Base-by-base conservation (phyloP, 2,797 vertebrate species). In the Neosilurus mollespiculum region DNA sequence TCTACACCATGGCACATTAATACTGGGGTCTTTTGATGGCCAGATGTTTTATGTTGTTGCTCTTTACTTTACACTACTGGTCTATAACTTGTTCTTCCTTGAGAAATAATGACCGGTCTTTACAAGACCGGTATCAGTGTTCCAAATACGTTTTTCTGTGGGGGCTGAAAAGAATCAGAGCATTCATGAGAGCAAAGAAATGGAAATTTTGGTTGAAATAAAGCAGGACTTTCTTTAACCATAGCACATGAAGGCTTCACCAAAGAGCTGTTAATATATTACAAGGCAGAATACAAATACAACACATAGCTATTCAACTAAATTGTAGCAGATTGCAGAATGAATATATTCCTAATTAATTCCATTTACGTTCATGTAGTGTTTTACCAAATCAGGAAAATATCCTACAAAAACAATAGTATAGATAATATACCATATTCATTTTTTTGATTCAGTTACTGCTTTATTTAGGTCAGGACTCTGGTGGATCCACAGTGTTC, bases 111-210 rank as follows among this genome's bases (percentile, higher is more conserved):
- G 43, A 43, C 8, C 22, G 11, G 54, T 76, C 18, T 34, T 75
- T 75, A 54, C 34, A 76, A 76, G 59, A 58, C 53, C 58, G n/a
- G n/a, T 73, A 73, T 73, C 30, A 76, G 18, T 54, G 15, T 37
- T 59, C 30, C 26, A 37, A 30, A 61, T 61, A 11, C 37, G 30
- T 77, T 43, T 43, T 22, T 61, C 18, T 77, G 20, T 77, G 30
- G 6, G 12, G 5, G 18, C 15, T n/a, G 18, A 43, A 77, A 61
- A 61, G 75, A 77, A 56, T 30, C 24, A 20, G 9, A 24, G 56
- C 30, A 77, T 61, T 77, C 56, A 76, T 59, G 18, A 37, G 30
- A 9, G 20, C 34, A 1, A 61, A 43, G 11, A 77, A 77, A 61
- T 43, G 75, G 56, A 61, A 22, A 77, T 61, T 61, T 37, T 61